Base-by-base conservation (phyloP, 2,113 vertebrate genomes). In the Engraulis encrasicolus region DNA sequence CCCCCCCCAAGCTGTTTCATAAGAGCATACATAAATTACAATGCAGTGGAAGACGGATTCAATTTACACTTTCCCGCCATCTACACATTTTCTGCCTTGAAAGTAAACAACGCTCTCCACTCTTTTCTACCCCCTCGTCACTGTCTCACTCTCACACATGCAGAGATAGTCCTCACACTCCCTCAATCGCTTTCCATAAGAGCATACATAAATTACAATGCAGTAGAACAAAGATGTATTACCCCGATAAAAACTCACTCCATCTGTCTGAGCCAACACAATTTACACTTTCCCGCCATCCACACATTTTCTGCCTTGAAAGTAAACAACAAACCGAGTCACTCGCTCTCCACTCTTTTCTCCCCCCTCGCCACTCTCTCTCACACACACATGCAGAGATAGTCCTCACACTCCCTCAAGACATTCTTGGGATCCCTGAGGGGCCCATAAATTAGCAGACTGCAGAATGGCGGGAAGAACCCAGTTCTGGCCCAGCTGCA, bases 361-460 rank as follows among this genome's bases (percentile, higher is more conserved):
- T 61, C 20, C 6, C 58, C 27, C 58, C 12, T 9, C 27, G 6
- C 27, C n/a, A 27, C n/a, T 1, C 58, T 9, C 58, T 1, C 58
- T 14, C 52, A 52, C 52, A 58, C 52, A n/a, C 20, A n/a, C 58
- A 66, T 23, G 31, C 58, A 66, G n/a, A 66, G n/a, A 31, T 23
- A 31, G n/a, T 12, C 23, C 23, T 31, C 27, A 20, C 58, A 66
- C 58, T 11, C 58, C 23, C 23, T 23, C 31, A 6, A 27, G 1
- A 66, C 58, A 66, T 66, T 66, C 58, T 66, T 66, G 58, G 58
- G 58, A 66, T n/a, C 58, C 27, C 23, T 7, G 58, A 31, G n/a
- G 58, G 23, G 58, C 58, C 58, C n/a, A 31, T 66, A 66, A 66
- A 66, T 66, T 23, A 31, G n/a, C 23, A 31, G n/a, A n/a, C n/a